Evolutionary conservation across 2,113 vertebrate species (phyloP).

Genomic region (Butastur rufipennis): DNA sequence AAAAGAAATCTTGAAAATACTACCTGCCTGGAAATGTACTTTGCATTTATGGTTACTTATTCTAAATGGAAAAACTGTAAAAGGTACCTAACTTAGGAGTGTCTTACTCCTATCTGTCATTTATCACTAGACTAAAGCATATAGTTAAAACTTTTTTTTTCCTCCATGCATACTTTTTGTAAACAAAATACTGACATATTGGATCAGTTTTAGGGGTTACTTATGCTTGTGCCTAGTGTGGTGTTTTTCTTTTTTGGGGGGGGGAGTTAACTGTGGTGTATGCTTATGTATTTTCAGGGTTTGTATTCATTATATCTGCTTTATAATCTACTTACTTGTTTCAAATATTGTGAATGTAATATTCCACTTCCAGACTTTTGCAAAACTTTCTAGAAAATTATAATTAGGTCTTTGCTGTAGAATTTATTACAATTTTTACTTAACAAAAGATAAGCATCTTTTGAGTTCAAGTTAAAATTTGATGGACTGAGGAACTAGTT

Average conservation of each 20-base stretch:
- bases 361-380: not conserved
- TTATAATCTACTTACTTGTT: not conserved
- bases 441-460: not conserved
- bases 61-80: not conserved
- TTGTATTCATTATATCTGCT: not conserved
- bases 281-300: not conserved
- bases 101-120: not conserved
- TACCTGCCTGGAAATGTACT: not conserved
- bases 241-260: too few species aligned
- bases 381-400: not conserved
- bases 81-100: not conserved
- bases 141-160: not conserved
- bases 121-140: not conserved
- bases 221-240: not conserved
- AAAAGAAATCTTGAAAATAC: not conserved
- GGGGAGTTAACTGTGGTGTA: not conserved
- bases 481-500: not conserved
- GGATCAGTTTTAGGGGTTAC: not conserved
- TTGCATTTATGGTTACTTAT: not conserved
- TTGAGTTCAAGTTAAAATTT: not conserved
- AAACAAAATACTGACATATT: not conserved
- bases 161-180: rapidly evolving
- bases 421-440: not conserved
- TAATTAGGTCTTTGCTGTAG: not conserved
- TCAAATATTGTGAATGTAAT: not conserved